Percentiles rank a stretch among this genome's conserved stretches.
Evolutionary conservation across 2,888 invertebrate genomes (phyloP).

Genomic region (Pachydiplax longipennis): DNA sequence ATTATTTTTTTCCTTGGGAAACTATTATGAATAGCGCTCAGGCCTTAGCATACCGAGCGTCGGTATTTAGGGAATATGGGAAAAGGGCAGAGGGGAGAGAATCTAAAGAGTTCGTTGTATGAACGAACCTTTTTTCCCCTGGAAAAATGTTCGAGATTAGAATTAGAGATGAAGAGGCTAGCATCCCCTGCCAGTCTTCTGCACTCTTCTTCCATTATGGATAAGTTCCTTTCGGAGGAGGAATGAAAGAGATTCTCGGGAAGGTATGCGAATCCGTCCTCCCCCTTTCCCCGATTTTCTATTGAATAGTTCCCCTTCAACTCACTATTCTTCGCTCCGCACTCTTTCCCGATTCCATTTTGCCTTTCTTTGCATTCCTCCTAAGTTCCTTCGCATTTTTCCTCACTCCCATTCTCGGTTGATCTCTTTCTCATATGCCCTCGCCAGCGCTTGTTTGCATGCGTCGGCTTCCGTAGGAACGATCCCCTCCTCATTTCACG

Average conservation of each 20-base stretch:
- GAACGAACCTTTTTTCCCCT: not conserved
- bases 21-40: too few species aligned
- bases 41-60: too few species aligned
- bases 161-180: not conserved
- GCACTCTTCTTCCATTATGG: not conserved
- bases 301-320: not conserved
- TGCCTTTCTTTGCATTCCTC: not conserved
- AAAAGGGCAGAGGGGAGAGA: not conserved
- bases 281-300: not conserved
- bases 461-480: not conserved
- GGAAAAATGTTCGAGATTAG: not conserved
- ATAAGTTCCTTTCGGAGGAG: not conserved
- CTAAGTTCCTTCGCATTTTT: not conserved
- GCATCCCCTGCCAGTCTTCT: not conserved
- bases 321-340: too few species aligned
- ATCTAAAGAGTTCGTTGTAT: not conserved
- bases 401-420: not conserved
- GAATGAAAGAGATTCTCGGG: not conserved
- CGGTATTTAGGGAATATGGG: too few species aligned
- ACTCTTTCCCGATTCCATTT: not conserved
- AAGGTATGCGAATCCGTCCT: not conserved
- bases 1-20: too few species aligned
- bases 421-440: not conserved
- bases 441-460: not conserved
- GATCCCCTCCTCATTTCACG: not conserved